Evolutionary conservation across 2,797 vertebrate genomes (phyloP).

Genomic region (Rhynchotus rufescens): DNA sequence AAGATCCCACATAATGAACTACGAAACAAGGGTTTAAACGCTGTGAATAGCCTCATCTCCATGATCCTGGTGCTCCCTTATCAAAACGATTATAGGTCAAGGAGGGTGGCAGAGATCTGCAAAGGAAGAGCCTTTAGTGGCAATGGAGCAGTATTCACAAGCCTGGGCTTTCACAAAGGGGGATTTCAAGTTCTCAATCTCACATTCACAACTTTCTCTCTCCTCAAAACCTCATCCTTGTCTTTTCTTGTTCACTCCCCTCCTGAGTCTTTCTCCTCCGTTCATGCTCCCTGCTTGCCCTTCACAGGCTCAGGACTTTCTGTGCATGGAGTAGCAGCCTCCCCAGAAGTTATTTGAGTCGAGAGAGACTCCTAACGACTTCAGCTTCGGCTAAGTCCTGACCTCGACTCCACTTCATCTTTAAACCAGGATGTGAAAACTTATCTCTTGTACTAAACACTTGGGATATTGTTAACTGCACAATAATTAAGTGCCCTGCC

Average conservation of each 20-base stretch:
- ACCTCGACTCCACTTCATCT: background rate
- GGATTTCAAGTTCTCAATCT: background rate
- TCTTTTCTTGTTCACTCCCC: background rate
- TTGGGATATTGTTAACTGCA: background rate
- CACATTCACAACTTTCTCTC: slow-evolving; percentile 18
- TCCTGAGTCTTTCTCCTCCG: background rate
- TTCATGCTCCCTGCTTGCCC: background rate
- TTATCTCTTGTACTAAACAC: background rate
- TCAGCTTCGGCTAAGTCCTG: background rate
- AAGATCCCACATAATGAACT: background rate
- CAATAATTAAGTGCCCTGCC: background rate
- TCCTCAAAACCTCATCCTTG: background rate
- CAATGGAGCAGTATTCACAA: background rate
- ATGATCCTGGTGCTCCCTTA: slow-evolving; percentile 20
- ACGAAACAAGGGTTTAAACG: slow-evolving; percentile 22
- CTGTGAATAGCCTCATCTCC: slow-evolving; percentile 4
- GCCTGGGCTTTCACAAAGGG: background rate
- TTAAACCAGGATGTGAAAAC: background rate
- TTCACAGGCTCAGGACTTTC: background rate
- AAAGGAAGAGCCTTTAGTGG: slow-evolving; percentile 10
- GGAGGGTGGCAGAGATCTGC: slow-evolving; percentile 21
- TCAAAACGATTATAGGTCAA: slow-evolving; percentile 36
- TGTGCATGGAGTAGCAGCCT: background rate
- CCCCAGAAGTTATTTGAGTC: background rate
- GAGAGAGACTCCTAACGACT: background rate